These are phyloP conservation scores for Mionectes olivaceus DNA, from an alignment of 2,797 vertebrate genomes.

Conservation along the genomic window DNA sequence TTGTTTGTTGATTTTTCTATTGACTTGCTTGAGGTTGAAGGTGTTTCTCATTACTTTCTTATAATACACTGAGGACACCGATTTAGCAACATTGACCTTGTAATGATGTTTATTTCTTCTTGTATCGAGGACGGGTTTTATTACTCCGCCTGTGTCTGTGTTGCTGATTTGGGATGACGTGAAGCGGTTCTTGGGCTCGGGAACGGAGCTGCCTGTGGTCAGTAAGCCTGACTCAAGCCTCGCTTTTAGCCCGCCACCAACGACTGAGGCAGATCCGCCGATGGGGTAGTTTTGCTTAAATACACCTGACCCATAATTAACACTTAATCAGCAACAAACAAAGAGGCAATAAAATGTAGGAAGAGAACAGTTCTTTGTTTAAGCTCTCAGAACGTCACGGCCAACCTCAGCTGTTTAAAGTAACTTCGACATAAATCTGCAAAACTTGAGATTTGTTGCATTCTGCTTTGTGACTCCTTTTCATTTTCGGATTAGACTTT, in stretches of 20 bases:
- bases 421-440: not conserved
- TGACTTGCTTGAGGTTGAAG: constrained; percentile 48
- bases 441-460: not conserved
- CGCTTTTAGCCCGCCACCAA: not conserved
- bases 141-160: not conserved
- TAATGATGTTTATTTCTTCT: constrained; percentile 41
- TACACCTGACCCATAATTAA: not conserved
- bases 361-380: not conserved
- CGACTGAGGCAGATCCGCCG: not conserved
- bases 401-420: not conserved
- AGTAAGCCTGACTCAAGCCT: not conserved
- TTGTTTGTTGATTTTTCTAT: constrained; percentile 13
- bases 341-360: not conserved
- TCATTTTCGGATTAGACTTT: not conserved
- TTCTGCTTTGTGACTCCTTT: not conserved
- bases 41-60: constrained; percentile 45
- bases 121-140: not conserved
- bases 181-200: not conserved
- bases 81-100: constrained; percentile 29
- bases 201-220: not conserved
- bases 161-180: not conserved
- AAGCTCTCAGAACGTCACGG: not conserved
- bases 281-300: not conserved
- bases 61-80: constrained; percentile 2
- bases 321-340: not conserved